Evolutionary conservation across 2,888 invertebrate species (phyloP).

Genomic region (Sericinus montela): DNA sequence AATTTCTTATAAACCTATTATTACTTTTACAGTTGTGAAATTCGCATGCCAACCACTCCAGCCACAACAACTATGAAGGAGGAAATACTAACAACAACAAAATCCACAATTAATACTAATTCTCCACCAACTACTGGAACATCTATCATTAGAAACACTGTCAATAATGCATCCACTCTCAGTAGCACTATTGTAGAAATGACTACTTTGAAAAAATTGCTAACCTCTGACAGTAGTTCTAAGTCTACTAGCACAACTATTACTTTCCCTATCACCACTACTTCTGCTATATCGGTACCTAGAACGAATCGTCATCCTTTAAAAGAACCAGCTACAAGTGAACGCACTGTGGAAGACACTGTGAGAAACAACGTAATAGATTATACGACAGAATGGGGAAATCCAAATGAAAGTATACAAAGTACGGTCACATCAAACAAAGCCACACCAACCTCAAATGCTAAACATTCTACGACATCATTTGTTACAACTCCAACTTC

Average conservation of each 20-base stretch:
- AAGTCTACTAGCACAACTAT: slow-evolving; percentile 17
- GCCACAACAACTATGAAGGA: slow-evolving; percentile 45
- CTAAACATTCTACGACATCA: slow-evolving; percentile 17
- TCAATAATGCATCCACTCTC: slow-evolving; percentile 10
- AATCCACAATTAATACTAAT: slow-evolving; percentile 35
- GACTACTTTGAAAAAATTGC: slow-evolving; percentile 28
- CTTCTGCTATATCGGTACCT: slow-evolving; percentile 19
- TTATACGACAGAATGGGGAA: neutral
- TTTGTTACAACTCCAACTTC: neutral
- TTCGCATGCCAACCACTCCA: slow-evolving; percentile 50
- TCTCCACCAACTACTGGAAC: slow-evolving; percentile 28
- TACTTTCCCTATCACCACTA: slow-evolving; percentile 20
- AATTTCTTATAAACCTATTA: neutral
- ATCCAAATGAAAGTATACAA: neutral
- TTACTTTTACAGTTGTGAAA: slow-evolving; percentile 60
- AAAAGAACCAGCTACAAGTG: neutral
- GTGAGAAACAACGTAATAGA: neutral
- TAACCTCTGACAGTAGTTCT: slow-evolving; percentile 17
- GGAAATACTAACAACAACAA: slow-evolving; percentile 59
- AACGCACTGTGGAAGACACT: neutral
- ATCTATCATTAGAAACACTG: slow-evolving; percentile 3
- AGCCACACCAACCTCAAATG: slow-evolving; percentile 20
- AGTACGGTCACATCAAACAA: slow-evolving; percentile 22
- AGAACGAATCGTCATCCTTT: slow-evolving; percentile 10
- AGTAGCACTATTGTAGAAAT: slow-evolving; percentile 22